Percentiles rank a stretch among this genome's conserved stretches.
Evolutionary conservation across 1,140 invertebrate genomes (phyloP).

Genomic region (Carcinoscorpius rotundicauda): DNA sequence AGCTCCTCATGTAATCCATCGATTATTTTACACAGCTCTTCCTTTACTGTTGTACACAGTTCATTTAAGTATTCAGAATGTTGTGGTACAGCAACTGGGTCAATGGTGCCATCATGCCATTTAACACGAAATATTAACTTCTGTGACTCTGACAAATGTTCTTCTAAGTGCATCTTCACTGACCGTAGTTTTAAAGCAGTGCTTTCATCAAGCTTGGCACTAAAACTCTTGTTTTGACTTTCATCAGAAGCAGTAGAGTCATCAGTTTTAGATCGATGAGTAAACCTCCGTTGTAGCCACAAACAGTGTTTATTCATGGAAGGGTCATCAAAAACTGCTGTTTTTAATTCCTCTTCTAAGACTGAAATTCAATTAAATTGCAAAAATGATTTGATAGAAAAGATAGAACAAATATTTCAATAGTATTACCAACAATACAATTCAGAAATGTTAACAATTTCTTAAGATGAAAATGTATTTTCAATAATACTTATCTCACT

Average conservation of each 20-base stretch:
- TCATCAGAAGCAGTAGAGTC: conserved; percentile 1
- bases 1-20: conserved; percentile 46
- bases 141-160: conserved; percentile 46
- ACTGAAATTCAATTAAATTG: conserved; percentile 7
- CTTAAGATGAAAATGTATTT: too few relatives aligned
- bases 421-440: too few relatives aligned
- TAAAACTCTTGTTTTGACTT: conserved; percentile 12
- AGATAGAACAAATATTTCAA: too few relatives aligned
- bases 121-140: conserved; percentile 45
- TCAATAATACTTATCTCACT: too few relatives aligned
- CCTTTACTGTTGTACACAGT: conserved; percentile 32
- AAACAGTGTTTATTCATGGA: conserved; percentile 30
- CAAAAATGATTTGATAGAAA: too few relatives aligned
- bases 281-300: conserved; percentile 17
- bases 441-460: too few relatives aligned
- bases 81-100: conserved; percentile 36
- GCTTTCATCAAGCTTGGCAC: conserved; percentile 6
- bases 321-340: conserved; percentile 15
- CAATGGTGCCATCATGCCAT: conserved; percentile 42
- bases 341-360: conserved; percentile 20
- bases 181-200: background rate
- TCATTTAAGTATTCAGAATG: conserved; percentile 49
- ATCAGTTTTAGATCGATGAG: conserved; percentile 14
- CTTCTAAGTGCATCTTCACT: conserved; percentile 28
- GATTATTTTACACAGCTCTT: conserved; percentile 38